Evolutionary conservation across 2,888 invertebrate genomes (phyloP).

Genomic region (Drosophila glabriapex): DNA sequence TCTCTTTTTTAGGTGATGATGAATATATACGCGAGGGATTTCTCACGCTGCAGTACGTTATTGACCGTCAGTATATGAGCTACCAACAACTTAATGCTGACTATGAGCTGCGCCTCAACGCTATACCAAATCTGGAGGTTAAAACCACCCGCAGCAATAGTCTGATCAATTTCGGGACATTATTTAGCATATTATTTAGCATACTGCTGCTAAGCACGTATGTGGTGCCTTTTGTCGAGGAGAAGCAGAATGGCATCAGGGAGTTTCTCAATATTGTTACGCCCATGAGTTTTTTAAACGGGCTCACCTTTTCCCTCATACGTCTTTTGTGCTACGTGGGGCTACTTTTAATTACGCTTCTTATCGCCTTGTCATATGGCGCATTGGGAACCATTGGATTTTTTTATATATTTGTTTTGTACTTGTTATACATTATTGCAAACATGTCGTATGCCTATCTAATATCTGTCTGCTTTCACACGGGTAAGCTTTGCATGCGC

Average conservation of each 20-base stretch:
- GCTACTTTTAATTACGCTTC: slow-evolving; percentile 63
- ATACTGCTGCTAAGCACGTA: slow-evolving; percentile 83
- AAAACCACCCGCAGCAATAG: slow-evolving; percentile 66
- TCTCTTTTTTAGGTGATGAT: slow-evolving; percentile 81
- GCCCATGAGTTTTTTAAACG: slow-evolving; percentile 83
- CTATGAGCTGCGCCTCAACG: slow-evolving; percentile 67
- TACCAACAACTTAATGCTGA: slow-evolving; percentile 42
- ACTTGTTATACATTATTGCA: slow-evolving; percentile 77
- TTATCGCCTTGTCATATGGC: slow-evolving; percentile 64
- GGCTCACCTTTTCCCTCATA: slow-evolving; percentile 82
- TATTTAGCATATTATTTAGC: slow-evolving; percentile 78
- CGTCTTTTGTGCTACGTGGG: slow-evolving; percentile 74
- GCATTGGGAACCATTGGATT: slow-evolving; percentile 69
- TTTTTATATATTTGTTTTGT: slow-evolving; percentile 68
- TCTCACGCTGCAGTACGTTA: slow-evolving; percentile 87
- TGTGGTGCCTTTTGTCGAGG: slow-evolving; percentile 87
- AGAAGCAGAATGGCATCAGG: slow-evolving; percentile 88
- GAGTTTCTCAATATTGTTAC: slow-evolving; percentile 84
- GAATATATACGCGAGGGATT: slow-evolving; percentile 86
- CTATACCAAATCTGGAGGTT: slow-evolving; percentile 73
- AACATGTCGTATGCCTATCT: slow-evolving; percentile 83
- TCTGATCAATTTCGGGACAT: slow-evolving; percentile 70
- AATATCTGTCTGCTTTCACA: slow-evolving; percentile 84
- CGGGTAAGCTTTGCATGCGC: slow-evolving; percentile 72
- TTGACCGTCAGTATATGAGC: slow-evolving; percentile 87